phyloP scores from a whole-genome alignment of 23 tunicate genomes.

The Aplidium turbinatum region DNA sequence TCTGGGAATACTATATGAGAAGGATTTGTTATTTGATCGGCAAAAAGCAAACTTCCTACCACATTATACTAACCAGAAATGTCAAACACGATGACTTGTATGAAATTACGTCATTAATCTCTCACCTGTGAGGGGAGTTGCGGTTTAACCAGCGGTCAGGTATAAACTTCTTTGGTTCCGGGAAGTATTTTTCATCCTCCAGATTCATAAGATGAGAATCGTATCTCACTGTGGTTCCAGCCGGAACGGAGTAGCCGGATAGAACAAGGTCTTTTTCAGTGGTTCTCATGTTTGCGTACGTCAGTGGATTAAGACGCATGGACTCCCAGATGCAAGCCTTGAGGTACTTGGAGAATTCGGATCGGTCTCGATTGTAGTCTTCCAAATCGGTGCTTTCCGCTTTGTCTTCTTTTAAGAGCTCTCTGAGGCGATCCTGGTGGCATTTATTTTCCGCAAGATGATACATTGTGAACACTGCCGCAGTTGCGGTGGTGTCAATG shows the following conservation, averaged over 20 bases:
- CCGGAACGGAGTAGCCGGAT: constrained; percentile 75
- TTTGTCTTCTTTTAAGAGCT: constrained; percentile 35
- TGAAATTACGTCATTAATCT: no score
- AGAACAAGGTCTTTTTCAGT: constrained; percentile 78
- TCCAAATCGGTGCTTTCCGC: neutral
- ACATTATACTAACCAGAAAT: no score
- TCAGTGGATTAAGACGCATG: constrained; percentile 78
- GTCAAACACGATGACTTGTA: no score
- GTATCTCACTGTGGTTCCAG: constrained; percentile 82
- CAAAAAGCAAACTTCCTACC: no score
- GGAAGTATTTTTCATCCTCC: constrained; percentile 62
- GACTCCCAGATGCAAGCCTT: constrained; percentile 83
- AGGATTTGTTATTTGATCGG: no score
- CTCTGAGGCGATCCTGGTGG: constrained; percentile 65
- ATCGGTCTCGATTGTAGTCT: constrained; percentile 15
- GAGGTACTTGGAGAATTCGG: constrained; percentile 61
- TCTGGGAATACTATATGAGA: no score
- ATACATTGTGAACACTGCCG: constrained; percentile 75
- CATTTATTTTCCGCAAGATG: constrained; percentile 58
- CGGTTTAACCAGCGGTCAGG: constrained; percentile 81
- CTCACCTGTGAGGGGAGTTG: constrained; percentile 59
- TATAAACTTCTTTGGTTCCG: constrained; percentile 53
- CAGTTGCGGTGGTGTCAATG: constrained; percentile 84
- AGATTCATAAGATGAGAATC: constrained; percentile 86
- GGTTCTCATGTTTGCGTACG: constrained; percentile 84